Evolutionary conservation across 2,888 invertebrate genomes (phyloP), one percentile per base, ranked within the genome.

Genomic region (Polymixis flavicincta): DNA sequence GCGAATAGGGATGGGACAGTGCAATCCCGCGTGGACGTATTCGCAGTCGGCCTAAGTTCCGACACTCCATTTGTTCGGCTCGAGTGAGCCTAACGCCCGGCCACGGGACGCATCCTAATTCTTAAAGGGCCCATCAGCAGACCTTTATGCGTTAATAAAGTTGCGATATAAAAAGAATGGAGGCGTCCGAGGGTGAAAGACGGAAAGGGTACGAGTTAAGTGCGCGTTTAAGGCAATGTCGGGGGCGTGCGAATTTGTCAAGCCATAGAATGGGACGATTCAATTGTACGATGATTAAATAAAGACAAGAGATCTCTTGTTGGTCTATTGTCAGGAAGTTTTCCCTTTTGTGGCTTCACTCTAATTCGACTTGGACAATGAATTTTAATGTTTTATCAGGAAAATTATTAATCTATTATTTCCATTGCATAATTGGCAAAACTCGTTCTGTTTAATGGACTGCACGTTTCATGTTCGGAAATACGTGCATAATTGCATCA

Each of bases 141-240:
- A 95, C 96, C 96, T 96, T 96, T 96, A 96, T 96, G 93, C 96
- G 96, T 96, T 96, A 96, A 96, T 96, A 96, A 96, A 96, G 96
- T 96, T 96, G 95, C 95, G 94, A 96, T 96, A 96, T 96, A 96
- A 96, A 96, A 96, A 96, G 96, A 95, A 95, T 92, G 92, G 90
- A 95, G 93, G 95, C 96, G 96, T 95, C 96, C 95, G 92, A 96
- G 96, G 96, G 96, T 95, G 95, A 93, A 94, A 94, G 91, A 91
- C 92, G 92, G 89, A 93, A 94, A 95, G 96, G 96, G 96, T 96
- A 95, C 91, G 93, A 90, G 92, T 95, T 96, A 96, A 96, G 96
- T 96, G 94, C 92, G 94, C 96, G 95, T 96, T 96, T 96, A 96
- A 95, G 96, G 90, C 93, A 92, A 96, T 96, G 94, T 94, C 87